These are phyloP conservation scores for Silvanus unidentatus DNA, from an alignment of 2,888 invertebrate genomes.

Conservation along the genomic window DNA sequence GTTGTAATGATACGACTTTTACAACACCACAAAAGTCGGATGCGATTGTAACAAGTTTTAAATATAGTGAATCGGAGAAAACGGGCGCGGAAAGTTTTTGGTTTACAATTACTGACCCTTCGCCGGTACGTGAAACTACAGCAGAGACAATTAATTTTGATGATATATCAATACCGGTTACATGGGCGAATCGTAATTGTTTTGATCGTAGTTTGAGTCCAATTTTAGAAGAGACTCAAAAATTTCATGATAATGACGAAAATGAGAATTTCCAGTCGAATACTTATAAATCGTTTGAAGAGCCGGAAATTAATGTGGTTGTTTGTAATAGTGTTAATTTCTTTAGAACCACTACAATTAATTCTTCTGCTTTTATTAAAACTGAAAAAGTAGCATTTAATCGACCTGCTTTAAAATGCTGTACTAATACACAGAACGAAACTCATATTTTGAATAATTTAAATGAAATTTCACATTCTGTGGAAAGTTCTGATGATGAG, in stretches of 20 bases:
- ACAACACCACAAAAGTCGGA: background rate
- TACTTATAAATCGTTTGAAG: conserved; percentile 26
- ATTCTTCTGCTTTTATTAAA: conserved; percentile 28
- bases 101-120: conserved; percentile 35
- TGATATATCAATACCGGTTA: conserved; percentile 35
- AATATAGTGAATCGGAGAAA: conserved; percentile 26
- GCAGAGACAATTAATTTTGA: conserved; percentile 31
- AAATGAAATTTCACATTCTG: conserved; percentile 2
- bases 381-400: conserved; percentile 28
- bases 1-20: background rate
- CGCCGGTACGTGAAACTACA: conserved; percentile 14
- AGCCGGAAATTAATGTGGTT: conserved; percentile 29
- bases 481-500: conserved; percentile 22
- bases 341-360: conserved; percentile 28
- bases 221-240: conserved; percentile 37
- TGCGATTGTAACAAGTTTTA: conserved; percentile 28
- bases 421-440: background rate
- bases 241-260: conserved; percentile 16
- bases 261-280: background rate
- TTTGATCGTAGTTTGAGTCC: conserved; percentile 30
- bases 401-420: conserved; percentile 5
- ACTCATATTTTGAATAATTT: too few relatives aligned
- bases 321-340: conserved; percentile 34
- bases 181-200: too few relatives aligned
- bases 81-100: conserved; percentile 39